phyloP scores from a whole-genome alignment of 2,797 vertebrate genomes.

The Myotis pilosus region DNA sequence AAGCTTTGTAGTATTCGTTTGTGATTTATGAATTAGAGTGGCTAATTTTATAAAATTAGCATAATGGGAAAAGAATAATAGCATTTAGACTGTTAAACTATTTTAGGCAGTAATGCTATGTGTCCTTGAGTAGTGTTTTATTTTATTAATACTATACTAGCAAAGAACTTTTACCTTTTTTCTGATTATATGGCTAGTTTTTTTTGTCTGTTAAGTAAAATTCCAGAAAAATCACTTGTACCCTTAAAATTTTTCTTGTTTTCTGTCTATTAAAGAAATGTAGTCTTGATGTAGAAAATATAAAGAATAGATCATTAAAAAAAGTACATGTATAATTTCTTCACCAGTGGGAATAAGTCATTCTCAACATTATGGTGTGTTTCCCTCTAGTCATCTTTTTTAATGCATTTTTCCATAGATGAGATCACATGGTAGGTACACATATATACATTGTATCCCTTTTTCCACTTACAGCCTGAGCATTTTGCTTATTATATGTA shows the following conservation, averaged over 20 bases:
- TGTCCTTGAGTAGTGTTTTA: slow-evolving; percentile 56
- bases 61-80: slow-evolving; percentile 66
- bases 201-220: slow-evolving; percentile 54
- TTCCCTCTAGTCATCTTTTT: slow-evolving; percentile 28
- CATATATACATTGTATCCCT: background rate
- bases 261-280: slow-evolving; percentile 40
- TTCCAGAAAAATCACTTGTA: slow-evolving; percentile 42
- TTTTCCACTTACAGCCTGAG: background rate
- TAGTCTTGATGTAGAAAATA: slow-evolving; percentile 11
- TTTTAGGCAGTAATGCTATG: slow-evolving; percentile 57
- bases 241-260: slow-evolving; percentile 19
- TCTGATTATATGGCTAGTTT: background rate
- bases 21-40: slow-evolving; percentile 74
- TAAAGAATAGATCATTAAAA: background rate
- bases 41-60: slow-evolving; percentile 72
- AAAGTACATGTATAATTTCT: background rate
- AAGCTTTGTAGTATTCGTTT: slow-evolving; percentile 71
- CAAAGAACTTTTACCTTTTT: slow-evolving; percentile 37
- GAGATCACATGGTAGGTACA: background rate
- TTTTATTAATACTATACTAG: slow-evolving; percentile 45
- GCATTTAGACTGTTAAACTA: slow-evolving; percentile 62
- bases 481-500: slow-evolving; percentile 51
- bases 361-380: background rate
- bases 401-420: slow-evolving; percentile 16
- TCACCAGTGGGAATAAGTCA: background rate